Conservation (phyloP, 2,888 invertebrate species). For the Fabriciana adippe region DNA sequence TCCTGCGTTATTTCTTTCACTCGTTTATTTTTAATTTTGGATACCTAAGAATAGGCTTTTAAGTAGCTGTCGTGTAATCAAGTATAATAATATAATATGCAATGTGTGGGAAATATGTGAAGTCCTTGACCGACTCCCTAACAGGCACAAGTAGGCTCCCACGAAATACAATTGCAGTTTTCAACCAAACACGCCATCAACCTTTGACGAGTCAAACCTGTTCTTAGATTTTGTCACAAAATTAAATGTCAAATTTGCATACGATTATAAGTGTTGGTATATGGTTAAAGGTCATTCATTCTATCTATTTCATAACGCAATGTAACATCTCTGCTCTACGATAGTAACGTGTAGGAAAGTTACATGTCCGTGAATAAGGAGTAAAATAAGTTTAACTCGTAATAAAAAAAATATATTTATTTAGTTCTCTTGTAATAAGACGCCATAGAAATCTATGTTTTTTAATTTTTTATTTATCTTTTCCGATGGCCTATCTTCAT, state of each 20-base stretch:
- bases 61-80: constrained; percentile 27
- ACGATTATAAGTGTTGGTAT: constrained; percentile 31
- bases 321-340: constrained; percentile 1
- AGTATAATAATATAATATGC: constrained; percentile 35
- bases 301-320: constrained; percentile 27
- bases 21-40: too few species aligned
- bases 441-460: too few species aligned
- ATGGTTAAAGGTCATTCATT: constrained; percentile 34
- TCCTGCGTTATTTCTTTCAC: too few species aligned
- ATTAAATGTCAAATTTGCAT: constrained; percentile 48
- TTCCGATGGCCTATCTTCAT: too few species aligned
- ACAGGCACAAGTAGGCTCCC: constrained; percentile 50
- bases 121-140: constrained; percentile 63
- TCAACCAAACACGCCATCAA: constrained; percentile 44
- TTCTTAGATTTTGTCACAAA: constrained; percentile 39
- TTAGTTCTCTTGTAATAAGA: too few species aligned
- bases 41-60: neutral
- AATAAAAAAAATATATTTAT: too few species aligned
- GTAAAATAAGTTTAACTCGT: too few species aligned
- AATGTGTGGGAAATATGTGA: constrained; percentile 58
- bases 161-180: constrained; percentile 62
- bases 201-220: constrained; percentile 40
- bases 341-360: neutral
- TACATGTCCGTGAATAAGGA: neutral
- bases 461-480: too few species aligned